A percentile compares a stretch with the other conserved stretches of the same genome.
phyloP scores from a whole-genome alignment of 2,797 vertebrate genomes.

The Morelia viridis region DNA sequence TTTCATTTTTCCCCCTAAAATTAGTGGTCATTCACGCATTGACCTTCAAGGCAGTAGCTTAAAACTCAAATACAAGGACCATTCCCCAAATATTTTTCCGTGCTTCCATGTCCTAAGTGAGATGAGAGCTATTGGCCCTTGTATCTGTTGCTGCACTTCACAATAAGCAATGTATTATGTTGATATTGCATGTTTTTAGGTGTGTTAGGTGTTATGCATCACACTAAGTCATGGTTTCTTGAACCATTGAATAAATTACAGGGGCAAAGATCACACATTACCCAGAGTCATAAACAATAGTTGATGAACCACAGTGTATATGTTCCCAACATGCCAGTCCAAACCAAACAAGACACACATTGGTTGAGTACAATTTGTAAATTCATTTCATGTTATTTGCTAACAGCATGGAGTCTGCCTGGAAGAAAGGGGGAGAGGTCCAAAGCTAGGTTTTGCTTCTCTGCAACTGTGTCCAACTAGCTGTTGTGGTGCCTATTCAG shows the following conservation, averaged over 20 bases:
- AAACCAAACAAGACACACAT: background rate
- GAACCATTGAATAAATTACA: background rate
- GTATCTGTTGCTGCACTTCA: background rate
- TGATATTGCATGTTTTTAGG: background rate
- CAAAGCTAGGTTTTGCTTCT: background rate
- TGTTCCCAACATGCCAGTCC: background rate
- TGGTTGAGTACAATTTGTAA: background rate
- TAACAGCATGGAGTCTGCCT: background rate
- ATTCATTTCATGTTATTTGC: background rate
- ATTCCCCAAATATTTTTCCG: background rate
- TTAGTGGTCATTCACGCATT: background rate
- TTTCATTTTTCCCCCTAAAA: background rate
- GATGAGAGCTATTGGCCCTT: background rate
- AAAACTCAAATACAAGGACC: background rate
- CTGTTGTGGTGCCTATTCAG: background rate
- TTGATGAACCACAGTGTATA: background rate
- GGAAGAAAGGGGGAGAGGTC: background rate
- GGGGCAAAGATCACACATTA: background rate
- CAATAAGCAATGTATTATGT: background rate
- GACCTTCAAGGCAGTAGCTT: background rate
- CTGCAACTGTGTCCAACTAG: background rate
- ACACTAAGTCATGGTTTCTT: background rate
- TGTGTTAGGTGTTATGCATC: background rate
- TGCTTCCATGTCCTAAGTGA: background rate
- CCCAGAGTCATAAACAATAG: background rate